Evolutionary conservation across 1,140 invertebrate species (phyloP), one percentile per base, ranked within the genome.

Genomic region (Bradysia coprophila): DNA sequence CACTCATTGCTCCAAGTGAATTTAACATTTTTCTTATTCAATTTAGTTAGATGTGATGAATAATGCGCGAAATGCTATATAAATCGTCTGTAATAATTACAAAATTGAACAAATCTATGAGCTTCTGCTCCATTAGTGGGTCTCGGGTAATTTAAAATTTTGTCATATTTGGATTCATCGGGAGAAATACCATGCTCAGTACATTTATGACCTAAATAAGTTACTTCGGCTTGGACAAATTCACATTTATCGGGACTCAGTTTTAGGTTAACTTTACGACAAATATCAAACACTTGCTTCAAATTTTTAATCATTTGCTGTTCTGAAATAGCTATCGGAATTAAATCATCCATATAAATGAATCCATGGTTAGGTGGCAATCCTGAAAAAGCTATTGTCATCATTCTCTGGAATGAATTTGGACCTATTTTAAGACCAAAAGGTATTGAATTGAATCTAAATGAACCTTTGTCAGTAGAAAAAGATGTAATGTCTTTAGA

Each of bases 81-180:
- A 43, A 70, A 68, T 33, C 54, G 51, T 3, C 55, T 46, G 48
- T 68, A 69, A 48, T 62, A 71, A 21, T 55, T 57, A 4, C 61
- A 51, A 46, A 69, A 51, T 3, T 65, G 63, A 2, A 69, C 43
- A 44, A 69, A 69, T 6, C 48, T 41, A 48, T 59, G 49, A 0
- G 67, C 44, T 46, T 61, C 54, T 8, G 47, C 51, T 2, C 51
- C 50, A 43, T 56, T 59, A 28, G 41, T 48, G 10, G 64, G 64
- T 4, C 23, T 28, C 11, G 52, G 48, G 13, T 48, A 55, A 3
- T 57, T 44, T 21, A 45, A 13, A n/a, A 68, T 54, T 5, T 55
- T 51, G 38, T 51, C 42, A 2, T 61, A 48, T 42, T 69, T 68
- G 11, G 50, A 48, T 6, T 56, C 51, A 49, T 55, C 51, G 33